Conservation (phyloP, 2,113 vertebrate species). For the Sander vitreus region DNA sequence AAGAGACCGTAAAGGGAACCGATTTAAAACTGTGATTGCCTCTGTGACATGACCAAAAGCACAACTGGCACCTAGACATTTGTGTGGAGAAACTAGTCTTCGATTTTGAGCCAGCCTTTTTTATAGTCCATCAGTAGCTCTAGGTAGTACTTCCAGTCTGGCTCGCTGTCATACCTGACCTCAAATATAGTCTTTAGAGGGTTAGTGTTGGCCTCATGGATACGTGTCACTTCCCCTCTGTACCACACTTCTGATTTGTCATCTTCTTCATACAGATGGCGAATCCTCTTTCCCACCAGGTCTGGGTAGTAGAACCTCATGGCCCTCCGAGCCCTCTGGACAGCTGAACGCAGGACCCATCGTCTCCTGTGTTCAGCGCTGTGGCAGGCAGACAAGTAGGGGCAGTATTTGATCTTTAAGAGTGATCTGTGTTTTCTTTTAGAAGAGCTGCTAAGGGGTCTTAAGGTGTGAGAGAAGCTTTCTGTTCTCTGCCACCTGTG, state of each 20-base stretch:
- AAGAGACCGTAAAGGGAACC: background rate
- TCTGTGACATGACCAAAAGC: background rate
- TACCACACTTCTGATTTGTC: slow-evolving; percentile 87
- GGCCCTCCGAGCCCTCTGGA: slow-evolving; percentile 57
- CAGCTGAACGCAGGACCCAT: slow-evolving; percentile 81
- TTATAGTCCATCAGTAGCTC: slow-evolving; percentile 85
- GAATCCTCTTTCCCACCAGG: slow-evolving; percentile 86
- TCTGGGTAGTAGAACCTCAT: slow-evolving; percentile 80
- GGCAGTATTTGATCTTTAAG: slow-evolving; percentile 81
- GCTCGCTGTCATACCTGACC: slow-evolving; percentile 88
- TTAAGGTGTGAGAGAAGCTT: slow-evolving; percentile 41
- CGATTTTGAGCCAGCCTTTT: slow-evolving; percentile 86
- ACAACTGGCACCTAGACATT: background rate
- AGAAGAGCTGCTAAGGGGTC: slow-evolving; percentile 59
- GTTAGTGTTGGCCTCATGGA: slow-evolving; percentile 79
- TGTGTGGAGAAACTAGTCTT: slow-evolving; percentile 65
- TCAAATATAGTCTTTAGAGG: slow-evolving; percentile 85
- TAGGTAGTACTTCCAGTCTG: slow-evolving; percentile 86
- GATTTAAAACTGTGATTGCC: background rate
- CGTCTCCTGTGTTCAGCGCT: slow-evolving; percentile 70
- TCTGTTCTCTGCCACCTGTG: slow-evolving; percentile 42
- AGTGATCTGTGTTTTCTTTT: slow-evolving; percentile 65
- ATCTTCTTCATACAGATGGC: slow-evolving; percentile 88
- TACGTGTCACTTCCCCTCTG: slow-evolving; percentile 81
- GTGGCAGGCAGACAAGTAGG: slow-evolving; percentile 74